Conservation (phyloP, 2,888 invertebrate species). For the Horisme vitalbata region DNA sequence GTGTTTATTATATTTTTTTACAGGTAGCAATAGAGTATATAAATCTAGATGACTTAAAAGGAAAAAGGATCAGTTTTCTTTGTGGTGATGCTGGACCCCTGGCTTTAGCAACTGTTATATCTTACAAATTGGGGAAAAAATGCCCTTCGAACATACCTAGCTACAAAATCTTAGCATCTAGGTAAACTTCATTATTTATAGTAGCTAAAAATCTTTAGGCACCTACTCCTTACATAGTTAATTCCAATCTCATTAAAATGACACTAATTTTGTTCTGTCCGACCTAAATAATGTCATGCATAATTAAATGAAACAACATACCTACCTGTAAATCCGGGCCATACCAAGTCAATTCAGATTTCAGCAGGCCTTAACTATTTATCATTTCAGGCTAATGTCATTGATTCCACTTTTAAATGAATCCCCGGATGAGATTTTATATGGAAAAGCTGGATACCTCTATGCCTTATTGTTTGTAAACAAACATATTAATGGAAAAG, state of each 20-base stretch:
- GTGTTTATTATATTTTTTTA: slow-evolving; percentile 24
- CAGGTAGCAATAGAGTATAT: slow-evolving; percentile 60
- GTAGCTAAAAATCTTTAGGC: too few relatives aligned
- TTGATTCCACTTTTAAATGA: slow-evolving; percentile 81
- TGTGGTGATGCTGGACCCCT: slow-evolving; percentile 91
- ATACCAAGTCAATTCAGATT: too few relatives aligned
- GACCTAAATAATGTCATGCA: too few relatives aligned
- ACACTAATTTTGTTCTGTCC: too few relatives aligned
- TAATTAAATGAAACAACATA: too few relatives aligned
- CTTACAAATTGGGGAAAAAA: slow-evolving; percentile 78
- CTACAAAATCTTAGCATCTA: slow-evolving; percentile 71
- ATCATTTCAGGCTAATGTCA: slow-evolving; percentile 79
- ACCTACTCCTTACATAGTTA: too few relatives aligned
- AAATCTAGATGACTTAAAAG: slow-evolving; percentile 56
- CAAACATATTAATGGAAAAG: slow-evolving; percentile 81
- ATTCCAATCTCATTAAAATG: too few relatives aligned
- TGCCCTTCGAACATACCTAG: slow-evolving; percentile 67
- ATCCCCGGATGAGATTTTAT: slow-evolving; percentile 91
- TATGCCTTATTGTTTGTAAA: slow-evolving; percentile 90
- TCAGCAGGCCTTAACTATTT: too few relatives aligned
- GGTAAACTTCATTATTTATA: slow-evolving; percentile 54
- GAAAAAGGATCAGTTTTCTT: slow-evolving; percentile 85
- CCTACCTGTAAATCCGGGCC: too few relatives aligned
- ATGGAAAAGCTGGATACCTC: slow-evolving; percentile 93
- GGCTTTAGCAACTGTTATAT: slow-evolving; percentile 87